phyloP scores from a whole-genome alignment of 2,113 vertebrate species.

The Callospermophilus lateralis region DNA sequence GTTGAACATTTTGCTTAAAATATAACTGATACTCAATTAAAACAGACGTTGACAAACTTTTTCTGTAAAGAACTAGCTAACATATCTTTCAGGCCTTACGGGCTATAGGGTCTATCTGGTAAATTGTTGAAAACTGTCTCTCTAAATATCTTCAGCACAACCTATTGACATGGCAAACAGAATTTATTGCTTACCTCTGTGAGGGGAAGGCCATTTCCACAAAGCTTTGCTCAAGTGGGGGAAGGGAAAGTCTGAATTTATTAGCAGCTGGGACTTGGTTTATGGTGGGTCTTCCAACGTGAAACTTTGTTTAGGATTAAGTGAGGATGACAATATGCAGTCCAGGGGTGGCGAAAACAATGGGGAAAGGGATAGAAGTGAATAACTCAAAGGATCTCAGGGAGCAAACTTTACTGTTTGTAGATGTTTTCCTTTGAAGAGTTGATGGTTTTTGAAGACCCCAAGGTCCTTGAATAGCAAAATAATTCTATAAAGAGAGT shows the following conservation, averaged over 20 bases:
- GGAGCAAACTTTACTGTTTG: neutral
- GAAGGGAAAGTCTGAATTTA: neutral
- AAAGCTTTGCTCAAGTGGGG: neutral
- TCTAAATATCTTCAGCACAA: constrained; percentile 14
- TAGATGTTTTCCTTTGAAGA: neutral
- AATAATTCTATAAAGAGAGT: neutral
- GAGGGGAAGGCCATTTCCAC: neutral
- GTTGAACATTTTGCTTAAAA: neutral
- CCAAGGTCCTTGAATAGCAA: neutral
- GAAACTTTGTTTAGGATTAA: neutral
- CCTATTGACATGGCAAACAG: constrained; percentile 6
- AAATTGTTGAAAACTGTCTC: constrained; percentile 42
- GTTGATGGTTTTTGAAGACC: neutral
- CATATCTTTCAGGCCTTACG: neutral
- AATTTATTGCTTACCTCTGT: neutral
- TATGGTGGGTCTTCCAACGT: neutral
- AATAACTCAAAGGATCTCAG: neutral
- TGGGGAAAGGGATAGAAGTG: neutral
- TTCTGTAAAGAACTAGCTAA: neutral
- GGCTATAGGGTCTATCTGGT: neutral
- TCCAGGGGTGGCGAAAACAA: neutral
- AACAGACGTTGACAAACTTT: neutral
- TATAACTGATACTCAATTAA: neutral
- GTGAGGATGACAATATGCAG: neutral
- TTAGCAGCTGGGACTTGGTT: neutral